Evolutionary conservation across 2,888 invertebrate genomes (phyloP), one percentile per base, ranked within the genome.

Genomic region (Kuschelorhynchus macadamiae): DNA sequence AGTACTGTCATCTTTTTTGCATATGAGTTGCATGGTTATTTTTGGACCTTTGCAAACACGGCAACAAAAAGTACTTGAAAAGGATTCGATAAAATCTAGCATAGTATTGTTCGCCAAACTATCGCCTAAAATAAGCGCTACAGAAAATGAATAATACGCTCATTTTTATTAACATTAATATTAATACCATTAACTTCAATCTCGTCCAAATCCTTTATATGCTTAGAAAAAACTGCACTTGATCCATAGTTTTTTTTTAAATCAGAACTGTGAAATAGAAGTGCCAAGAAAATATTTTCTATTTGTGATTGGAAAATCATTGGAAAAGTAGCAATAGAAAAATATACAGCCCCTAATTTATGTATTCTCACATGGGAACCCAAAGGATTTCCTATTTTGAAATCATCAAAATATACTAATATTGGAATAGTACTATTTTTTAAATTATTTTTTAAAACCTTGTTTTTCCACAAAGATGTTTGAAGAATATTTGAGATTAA

Each of bases 341-440:
- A 64, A 57, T 71, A 71, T 2, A 71, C 46, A 21, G 47, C 68
- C 2, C 71, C 71, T 9, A 71, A 30, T 56, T 71, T 69, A 12
- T 68, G 64, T n/a, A 71, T 61, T 0, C 67, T 68, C 2, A 65
- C 52, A 50, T 71, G 71, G 8, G 68, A 67, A 32, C n/a, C n/a
- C n/a, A n/a, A n/a, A n/a, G n/a, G n/a, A n/a, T n/a, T n/a, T n/a
- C n/a, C n/a, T n/a, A n/a, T n/a, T n/a, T n/a, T n/a, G n/a, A n/a
- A n/a, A n/a, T n/a, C n/a, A n/a, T n/a, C n/a, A n/a, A n/a, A n/a
- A n/a, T n/a, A n/a, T n/a, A n/a, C n/a, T n/a, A n/a, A n/a, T n/a
- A 68, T 65, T 17, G 68, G 63, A 46, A 46, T 46, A 21, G 46
- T 21, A 2, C 21, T 46, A n/a, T 46, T 46, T 14, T 46, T 46